Base-by-base conservation (phyloP, 2,113 vertebrate species). In the Ceyx margarethae region DNA sequence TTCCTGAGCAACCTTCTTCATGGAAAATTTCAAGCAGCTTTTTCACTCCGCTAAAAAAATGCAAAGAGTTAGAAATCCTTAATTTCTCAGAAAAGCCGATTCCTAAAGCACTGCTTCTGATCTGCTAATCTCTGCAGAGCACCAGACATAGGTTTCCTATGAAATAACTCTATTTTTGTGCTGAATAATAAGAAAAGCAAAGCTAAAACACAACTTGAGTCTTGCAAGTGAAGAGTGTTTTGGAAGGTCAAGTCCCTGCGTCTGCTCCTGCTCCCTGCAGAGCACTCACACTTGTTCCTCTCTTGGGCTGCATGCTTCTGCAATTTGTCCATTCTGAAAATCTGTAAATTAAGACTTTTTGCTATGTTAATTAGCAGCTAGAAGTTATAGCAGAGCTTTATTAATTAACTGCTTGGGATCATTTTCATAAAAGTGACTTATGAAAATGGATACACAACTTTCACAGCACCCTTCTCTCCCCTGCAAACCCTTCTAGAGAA, bases 31-130 rank as follows among this genome's bases (percentile, higher is more conserved):
- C 64, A 73, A 92, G 67, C 75, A 16, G 29, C 46, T 91, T 94
- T 91, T 95, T 89, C 51, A 80, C 87, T 77, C 60, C 60, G 74
- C 51, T 72, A 37, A 77, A 91, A 91, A 91, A 89, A 57, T 64
- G 79, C 87, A 51, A 95, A 91, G 71, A 94, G 78, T 91, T 67
- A 91, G 90, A 95, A 91, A 92, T 83, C 91, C 81, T 62, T 74
- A 95, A 67, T 94, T 92, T 87, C 81, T 85, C 60, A 68, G 78
- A 79, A 87, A 94, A 95, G 87, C 91, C 83, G 71, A 89, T 85
- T 94, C 93, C 91, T 73, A 71, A 46, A 85, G 78, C 50, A 71
- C 67, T 69, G 67, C 87, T 93, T 91, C 58, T 58, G 78, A 92
- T 87, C 87, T 76, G 37, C 75, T 92, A 82, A 89, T 92, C 91